Base-by-base conservation (phyloP, 2,888 invertebrate species). In the Trissolcus japonicus region DNA sequence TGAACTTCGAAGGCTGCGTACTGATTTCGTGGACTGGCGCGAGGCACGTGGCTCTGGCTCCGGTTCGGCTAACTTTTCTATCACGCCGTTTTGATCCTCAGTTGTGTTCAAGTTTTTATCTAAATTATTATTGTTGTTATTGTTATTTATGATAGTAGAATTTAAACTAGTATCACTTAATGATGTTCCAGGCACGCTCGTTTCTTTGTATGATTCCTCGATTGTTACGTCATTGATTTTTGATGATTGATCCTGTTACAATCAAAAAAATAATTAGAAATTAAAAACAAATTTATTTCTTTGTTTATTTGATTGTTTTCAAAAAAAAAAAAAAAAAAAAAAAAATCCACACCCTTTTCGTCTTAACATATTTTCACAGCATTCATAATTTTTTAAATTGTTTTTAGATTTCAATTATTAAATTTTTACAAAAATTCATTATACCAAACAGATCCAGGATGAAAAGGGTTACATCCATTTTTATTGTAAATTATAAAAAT, bases 41-140 rank as follows among this genome's bases (percentile, higher is more conserved):
- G 61, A 68, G 3, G 72, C 65, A 6, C 65, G 74, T 16, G 69
- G 68, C 13, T 63, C 63, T 9, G 62, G 62, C 14, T 29, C 43
- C 2, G 41, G 7, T 48, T 54, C 62, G 17, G 55, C 9, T 53
- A 79, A 46, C 17, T 62, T 60, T 35, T 17, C 16, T 3, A 17
- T 17, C 17, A 51, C 19, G 4, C 11, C 19, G 2, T 43, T 19
- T 68, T 35, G 79, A 76, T 71, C 80, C 59, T 53, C 76, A 2
- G 83, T 78, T 35, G 84, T 79, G 80, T 88, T 87, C 46, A 86
- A 79, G 78, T 87, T 86, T 80, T 88, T 88, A 76, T 88, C 84
- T 41, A 82, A 83, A 40, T 78, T 65, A 65, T 84, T 85, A 76
- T 87, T 21, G 19, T 87, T 21, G 83, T 80, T 62, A 82, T 82